Evolutionary conservation across 2,888 invertebrate genomes (phyloP).

Genomic region (Belgica antarctica): DNA sequence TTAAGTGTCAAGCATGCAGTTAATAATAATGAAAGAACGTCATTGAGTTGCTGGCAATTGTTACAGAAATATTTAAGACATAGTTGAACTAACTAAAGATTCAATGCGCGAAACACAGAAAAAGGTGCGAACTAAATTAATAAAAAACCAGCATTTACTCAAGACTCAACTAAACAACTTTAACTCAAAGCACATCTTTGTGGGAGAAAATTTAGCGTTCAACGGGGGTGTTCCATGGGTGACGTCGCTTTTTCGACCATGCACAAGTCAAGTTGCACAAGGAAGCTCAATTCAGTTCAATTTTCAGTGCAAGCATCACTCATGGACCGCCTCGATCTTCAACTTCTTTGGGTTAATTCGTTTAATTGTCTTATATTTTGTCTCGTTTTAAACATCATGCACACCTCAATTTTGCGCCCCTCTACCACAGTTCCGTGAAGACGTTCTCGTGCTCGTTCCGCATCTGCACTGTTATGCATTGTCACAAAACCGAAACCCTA

Average conservation of each 20-base stretch:
- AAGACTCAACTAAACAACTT: background rate
- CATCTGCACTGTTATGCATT: slow-evolving; percentile 99
- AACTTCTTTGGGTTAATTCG: background rate
- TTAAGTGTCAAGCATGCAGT: background rate
- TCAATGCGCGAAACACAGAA: background rate
- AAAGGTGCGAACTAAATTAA: slow-evolving; percentile 9
- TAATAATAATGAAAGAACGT: no score
- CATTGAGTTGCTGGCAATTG: background rate
- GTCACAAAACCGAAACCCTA: slow-evolving; percentile 99
- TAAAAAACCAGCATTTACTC: background rate
- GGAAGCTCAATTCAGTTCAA: no score
- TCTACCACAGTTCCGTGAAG: slow-evolving; percentile 99
- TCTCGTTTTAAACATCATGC: slow-evolving; percentile 73
- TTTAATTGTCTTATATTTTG: slow-evolving; percentile 43
- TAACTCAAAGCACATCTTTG: slow-evolving; percentile 10
- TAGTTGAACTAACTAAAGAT: background rate
- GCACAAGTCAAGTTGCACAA: no score
- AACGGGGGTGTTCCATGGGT: no score
- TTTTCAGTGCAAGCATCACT: no score
- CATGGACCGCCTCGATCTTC: no score
- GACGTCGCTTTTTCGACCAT: no score
- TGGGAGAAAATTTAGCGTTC: background rate
- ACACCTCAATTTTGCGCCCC: slow-evolving; percentile 99
- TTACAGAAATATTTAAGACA: slow-evolving; percentile 1
- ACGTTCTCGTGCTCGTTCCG: slow-evolving; percentile 99